These are phyloP conservation scores for Phenganax subtilis DNA, from an alignment of 92 coral and sea anemone genomes.

Conservation along the genomic window DNA sequence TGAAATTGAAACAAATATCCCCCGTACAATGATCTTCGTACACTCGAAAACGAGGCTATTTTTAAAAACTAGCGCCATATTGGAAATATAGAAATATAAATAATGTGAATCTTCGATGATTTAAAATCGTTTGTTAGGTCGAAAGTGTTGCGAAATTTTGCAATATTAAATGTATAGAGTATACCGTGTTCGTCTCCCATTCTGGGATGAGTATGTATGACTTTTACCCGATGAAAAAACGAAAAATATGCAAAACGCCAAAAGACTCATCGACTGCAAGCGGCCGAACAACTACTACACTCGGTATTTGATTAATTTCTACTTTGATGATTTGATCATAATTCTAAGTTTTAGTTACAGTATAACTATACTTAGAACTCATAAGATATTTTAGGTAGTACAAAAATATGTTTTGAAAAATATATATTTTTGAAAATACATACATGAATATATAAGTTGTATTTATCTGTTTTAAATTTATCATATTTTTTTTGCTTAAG, in stretches of 20 bases:
- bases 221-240: constrained; percentile 29
- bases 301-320: background rate
- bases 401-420: no score
- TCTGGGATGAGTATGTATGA: constrained; percentile 17
- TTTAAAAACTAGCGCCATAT: constrained; percentile 36
- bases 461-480: background rate
- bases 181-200: no score
- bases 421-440: no score
- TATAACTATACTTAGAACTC: no score
- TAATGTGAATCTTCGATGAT: no score
- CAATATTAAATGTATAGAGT: background rate
- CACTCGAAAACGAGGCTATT: constrained; percentile 17
- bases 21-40: no score
- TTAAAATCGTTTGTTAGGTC: background rate
- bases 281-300: background rate
- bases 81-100: background rate
- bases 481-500: background rate
- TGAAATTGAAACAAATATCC: no score
- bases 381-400: no score
- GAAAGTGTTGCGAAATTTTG: background rate
- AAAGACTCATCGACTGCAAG: background rate
- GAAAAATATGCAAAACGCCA: constrained; percentile 28
- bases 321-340: background rate
- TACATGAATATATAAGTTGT: background rate
- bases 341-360: background rate